Conservation (phyloP, 2,888 invertebrate species). For the Herminia tarsipennalis region DNA sequence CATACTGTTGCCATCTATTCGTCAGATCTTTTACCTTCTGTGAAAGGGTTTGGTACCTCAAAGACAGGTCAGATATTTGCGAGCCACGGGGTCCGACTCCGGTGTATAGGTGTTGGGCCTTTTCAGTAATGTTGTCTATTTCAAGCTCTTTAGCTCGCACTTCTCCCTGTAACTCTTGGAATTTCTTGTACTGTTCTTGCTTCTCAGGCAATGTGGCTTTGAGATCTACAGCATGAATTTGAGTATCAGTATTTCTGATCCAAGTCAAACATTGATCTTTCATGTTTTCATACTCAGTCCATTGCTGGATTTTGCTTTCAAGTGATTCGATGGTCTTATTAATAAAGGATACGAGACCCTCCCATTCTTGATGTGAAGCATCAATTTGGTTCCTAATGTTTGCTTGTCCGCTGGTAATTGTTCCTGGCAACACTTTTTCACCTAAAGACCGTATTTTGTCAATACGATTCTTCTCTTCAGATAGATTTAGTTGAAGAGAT, state of each 20-base stretch:
- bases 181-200: constrained; percentile 92
- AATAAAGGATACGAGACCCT: constrained; percentile 91
- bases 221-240: constrained; percentile 94
- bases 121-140: constrained; percentile 96
- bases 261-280: constrained; percentile 94
- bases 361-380: constrained; percentile 96
- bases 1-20: constrained; percentile 96
- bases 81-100: constrained; percentile 91
- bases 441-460: constrained; percentile 93
- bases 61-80: constrained; percentile 95
- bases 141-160: constrained; percentile 96
- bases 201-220: constrained; percentile 94
- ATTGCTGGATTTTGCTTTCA: constrained; percentile 94
- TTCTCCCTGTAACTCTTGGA: constrained; percentile 93
- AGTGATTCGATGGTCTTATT: constrained; percentile 91
- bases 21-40: constrained; percentile 96
- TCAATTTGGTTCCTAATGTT: constrained; percentile 95
- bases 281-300: constrained; percentile 95
- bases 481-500: constrained; percentile 91
- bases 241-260: constrained; percentile 95
- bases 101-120: constrained; percentile 93
- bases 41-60: constrained; percentile 96
- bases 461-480: constrained; percentile 94
- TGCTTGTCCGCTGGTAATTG: constrained; percentile 92
- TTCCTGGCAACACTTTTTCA: constrained; percentile 95